phyloP scores from a whole-genome alignment of 1,140 invertebrate species.

The Prorops nasuta region DNA sequence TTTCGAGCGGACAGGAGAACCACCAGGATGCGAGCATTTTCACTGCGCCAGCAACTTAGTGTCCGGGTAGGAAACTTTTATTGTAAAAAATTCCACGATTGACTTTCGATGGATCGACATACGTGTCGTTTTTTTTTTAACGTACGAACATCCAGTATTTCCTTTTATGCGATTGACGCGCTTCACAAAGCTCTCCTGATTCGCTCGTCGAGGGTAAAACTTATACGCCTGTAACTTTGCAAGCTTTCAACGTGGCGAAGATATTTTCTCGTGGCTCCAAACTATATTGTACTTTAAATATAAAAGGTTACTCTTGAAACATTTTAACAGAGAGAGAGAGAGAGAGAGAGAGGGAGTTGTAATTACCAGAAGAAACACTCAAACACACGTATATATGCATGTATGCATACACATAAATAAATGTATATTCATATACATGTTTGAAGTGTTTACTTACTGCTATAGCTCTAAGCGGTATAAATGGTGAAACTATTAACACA shows the following conservation, averaged over 20 bases:
- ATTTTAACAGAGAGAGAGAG: no score
- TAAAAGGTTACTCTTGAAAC: no score
- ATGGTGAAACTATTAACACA: no score
- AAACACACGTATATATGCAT: not conserved
- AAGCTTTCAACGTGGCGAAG: not conserved
- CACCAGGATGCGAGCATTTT: conserved; percentile 11
- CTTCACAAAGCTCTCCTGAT: conserved; percentile 13
- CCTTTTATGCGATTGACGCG: conserved; percentile 11
- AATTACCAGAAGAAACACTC: not conserved
- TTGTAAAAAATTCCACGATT: conserved; percentile 20
- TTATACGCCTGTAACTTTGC: no score
- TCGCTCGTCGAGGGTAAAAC: not conserved
- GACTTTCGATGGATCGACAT: conserved; percentile 12
- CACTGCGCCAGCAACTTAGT: conserved; percentile 20
- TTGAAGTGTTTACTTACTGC: no score
- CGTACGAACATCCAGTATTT: no score
- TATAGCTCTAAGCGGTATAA: no score
- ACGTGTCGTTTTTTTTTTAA: conserved; percentile 8
- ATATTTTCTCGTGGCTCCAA: no score
- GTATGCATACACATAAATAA: no score
- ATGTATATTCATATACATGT: no score
- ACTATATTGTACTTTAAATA: no score
- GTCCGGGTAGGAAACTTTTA: conserved; percentile 27
- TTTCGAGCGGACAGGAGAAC: conserved; percentile 16
- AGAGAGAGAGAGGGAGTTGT: no score